Conservation (phyloP, 1,140 invertebrate species). For the Elymnias hypermnestra region DNA sequence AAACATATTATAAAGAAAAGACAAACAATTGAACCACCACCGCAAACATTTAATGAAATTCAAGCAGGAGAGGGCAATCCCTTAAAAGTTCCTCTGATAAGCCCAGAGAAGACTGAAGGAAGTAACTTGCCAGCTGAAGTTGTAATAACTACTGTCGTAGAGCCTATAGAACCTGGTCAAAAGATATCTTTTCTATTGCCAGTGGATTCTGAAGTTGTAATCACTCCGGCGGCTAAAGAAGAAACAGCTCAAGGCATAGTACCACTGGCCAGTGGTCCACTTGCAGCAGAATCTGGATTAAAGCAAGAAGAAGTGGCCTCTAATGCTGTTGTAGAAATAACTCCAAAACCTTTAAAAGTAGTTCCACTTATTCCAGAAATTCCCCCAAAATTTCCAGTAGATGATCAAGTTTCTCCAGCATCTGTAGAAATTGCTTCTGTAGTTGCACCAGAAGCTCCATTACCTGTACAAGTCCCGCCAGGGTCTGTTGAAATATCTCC, state of each 20-base stretch:
- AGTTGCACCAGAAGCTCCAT: too few relatives aligned
- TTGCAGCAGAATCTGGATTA: slow-evolving; percentile 11
- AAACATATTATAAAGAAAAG: slow-evolving; percentile 37
- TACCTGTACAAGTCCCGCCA: too few relatives aligned
- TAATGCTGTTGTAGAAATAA: slow-evolving; percentile 13
- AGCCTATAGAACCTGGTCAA: slow-evolving; percentile 8
- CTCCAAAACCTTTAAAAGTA: slow-evolving; percentile 17
- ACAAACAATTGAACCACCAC: slow-evolving; percentile 11
- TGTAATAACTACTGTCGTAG: slow-evolving; percentile 19
- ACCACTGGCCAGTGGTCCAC: not conserved
- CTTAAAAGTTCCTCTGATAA: too few relatives aligned
- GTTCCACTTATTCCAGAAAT: not conserved
- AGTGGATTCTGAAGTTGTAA: slow-evolving; percentile 8
- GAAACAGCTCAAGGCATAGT: too few relatives aligned
- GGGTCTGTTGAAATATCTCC: too few relatives aligned
- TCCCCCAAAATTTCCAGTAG: too few relatives aligned
- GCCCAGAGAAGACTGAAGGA: slow-evolving; percentile 1
- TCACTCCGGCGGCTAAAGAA: slow-evolving; percentile 1
- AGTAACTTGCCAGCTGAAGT: slow-evolving; percentile 19
- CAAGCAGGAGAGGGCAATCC: slow-evolving; percentile 7
- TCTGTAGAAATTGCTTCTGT: too few relatives aligned
- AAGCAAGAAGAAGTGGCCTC: slow-evolving; percentile 9
- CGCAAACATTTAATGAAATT: slow-evolving; percentile 16
- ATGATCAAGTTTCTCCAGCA: too few relatives aligned
- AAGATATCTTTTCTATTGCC: slow-evolving; percentile 11